These are phyloP conservation scores for Melanargia galathea DNA, from an alignment of 2,888 invertebrate genomes.

Conservation along the genomic window DNA sequence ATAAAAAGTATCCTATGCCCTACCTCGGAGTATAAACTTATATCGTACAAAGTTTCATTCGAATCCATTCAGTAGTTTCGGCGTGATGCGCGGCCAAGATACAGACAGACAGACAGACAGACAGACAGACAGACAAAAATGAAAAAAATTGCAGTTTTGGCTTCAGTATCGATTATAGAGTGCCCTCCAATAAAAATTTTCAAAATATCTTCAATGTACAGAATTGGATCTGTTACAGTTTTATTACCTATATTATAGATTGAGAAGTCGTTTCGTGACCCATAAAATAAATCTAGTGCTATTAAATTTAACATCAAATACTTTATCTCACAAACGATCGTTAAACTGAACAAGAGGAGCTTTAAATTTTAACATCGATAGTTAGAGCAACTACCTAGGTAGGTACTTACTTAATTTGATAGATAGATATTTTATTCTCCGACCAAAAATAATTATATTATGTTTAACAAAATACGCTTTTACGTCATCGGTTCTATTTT, in stretches of 20 bases:
- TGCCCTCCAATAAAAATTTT: too few species aligned
- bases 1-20: too few species aligned
- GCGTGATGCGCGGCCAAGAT: too few species aligned
- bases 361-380: constrained; percentile 28
- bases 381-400: constrained; percentile 3
- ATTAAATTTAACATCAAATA: constrained; percentile 36
- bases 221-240: too few species aligned
- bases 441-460: neutral
- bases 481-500: constrained; percentile 11
- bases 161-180: too few species aligned
- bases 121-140: too few species aligned
- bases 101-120: too few species aligned
- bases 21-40: too few species aligned
- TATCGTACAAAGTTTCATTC: too few species aligned
- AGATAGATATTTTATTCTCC: neutral
- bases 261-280: constrained; percentile 22
- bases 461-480: constrained; percentile 5
- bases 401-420: constrained; percentile 3
- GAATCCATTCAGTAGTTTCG: too few species aligned
- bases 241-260: neutral
- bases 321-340: constrained; percentile 27
- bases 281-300: constrained; percentile 34
- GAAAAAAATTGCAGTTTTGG: too few species aligned
- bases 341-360: constrained; percentile 30
- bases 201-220: too few species aligned